Evolutionary conservation across 1,140 invertebrate genomes (phyloP).

Genomic region (Drosophila navojoa): DNA sequence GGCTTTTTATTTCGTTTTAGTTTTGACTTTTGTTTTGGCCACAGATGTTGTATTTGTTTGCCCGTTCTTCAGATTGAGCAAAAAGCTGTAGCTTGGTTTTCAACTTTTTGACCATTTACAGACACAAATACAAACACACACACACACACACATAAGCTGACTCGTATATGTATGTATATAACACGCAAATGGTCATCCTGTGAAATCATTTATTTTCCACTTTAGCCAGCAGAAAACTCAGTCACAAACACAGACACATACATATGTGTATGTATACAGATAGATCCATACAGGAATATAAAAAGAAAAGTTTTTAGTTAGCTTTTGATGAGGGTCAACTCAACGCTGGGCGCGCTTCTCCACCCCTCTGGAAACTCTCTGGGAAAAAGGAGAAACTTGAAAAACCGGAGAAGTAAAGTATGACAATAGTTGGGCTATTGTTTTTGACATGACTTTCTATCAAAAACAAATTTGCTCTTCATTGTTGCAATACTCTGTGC

Average conservation of each 20-base stretch:
- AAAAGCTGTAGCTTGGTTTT: constrained; percentile 66
- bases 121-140: constrained; percentile 33
- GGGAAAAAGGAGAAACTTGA: constrained; percentile 13
- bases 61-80: constrained; percentile 55
- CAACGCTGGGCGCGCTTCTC: constrained; percentile 72
- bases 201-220: constrained; percentile 82
- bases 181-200: constrained; percentile 81
- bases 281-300: constrained; percentile 35
- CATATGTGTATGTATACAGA: too few relatives aligned
- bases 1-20: constrained; percentile 69
- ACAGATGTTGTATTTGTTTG: constrained; percentile 57
- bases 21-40: constrained; percentile 77
- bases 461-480: constrained; percentile 80
- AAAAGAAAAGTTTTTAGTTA: constrained; percentile 81
- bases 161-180: constrained; percentile 26
- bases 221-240: constrained; percentile 72
- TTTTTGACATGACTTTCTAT: constrained; percentile 82
- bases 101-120: constrained; percentile 73
- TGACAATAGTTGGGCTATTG: constrained; percentile 77
- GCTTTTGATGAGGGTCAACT: constrained; percentile 82
- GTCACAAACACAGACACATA: constrained; percentile 17
- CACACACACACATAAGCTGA: constrained; percentile 1
- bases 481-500: constrained; percentile 70
- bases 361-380: constrained; percentile 13
- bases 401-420: constrained; percentile 46